phyloP scores from a whole-genome alignment of 2,888 invertebrate genomes.

The Morpho deidamia region DNA sequence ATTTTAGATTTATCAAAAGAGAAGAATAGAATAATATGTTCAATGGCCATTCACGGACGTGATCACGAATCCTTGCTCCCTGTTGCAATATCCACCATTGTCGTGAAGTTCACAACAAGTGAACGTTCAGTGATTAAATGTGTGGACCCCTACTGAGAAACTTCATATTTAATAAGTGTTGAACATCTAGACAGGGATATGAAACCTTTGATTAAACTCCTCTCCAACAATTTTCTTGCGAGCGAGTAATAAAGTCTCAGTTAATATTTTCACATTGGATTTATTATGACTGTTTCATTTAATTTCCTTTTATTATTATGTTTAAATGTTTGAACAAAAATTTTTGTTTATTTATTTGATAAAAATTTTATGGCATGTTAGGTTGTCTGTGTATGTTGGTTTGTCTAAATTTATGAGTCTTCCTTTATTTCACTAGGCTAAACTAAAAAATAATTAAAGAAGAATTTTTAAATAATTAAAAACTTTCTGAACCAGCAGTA shows the following conservation, averaged over 20 bases:
- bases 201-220: slow-evolving; percentile 7
- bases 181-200: slow-evolving; percentile 5
- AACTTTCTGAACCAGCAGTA: too few species aligned
- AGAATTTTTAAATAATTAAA: too few species aligned
- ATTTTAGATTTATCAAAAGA: too few species aligned
- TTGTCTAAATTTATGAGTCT: too few species aligned
- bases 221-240: slow-evolving; percentile 1
- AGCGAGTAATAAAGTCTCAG: not conserved
- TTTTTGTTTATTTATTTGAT: too few species aligned
- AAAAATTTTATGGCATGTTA: too few species aligned
- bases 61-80: slow-evolving; percentile 41
- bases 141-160: slow-evolving; percentile 12
- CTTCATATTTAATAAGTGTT: slow-evolving; percentile 10
- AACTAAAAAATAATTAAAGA: too few species aligned
- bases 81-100: slow-evolving; percentile 48
- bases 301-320: too few species aligned
- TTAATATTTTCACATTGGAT: not conserved
- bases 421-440: too few species aligned
- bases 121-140: slow-evolving; percentile 38
- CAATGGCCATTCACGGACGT: slow-evolving; percentile 33
- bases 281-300: not conserved
- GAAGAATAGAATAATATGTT: slow-evolving; percentile 8
- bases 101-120: slow-evolving; percentile 45
- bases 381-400: too few species aligned
- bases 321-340: too few species aligned